These are phyloP conservation scores for Himantopus leucocephalus DNA, from an alignment of 2,113 vertebrate species.

Conservation along the genomic window DNA sequence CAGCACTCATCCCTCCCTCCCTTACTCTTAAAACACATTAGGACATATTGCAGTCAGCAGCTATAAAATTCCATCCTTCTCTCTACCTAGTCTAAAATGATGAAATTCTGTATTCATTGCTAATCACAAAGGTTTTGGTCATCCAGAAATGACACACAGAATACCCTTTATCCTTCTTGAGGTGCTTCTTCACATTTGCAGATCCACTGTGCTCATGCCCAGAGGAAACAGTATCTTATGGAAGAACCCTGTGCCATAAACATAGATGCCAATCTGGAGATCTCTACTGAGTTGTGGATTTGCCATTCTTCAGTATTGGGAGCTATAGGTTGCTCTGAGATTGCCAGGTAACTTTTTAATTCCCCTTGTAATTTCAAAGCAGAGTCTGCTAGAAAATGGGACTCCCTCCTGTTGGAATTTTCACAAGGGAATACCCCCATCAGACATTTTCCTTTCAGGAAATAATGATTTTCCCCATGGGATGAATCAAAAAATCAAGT, in stretches of 20 bases:
- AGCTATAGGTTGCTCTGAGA: not conserved
- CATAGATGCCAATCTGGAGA: not conserved
- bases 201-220: not conserved
- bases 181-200: not conserved
- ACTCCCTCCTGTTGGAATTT: not conserved
- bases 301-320: not conserved
- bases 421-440: not conserved
- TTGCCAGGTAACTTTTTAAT: not conserved
- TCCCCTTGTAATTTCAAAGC: not conserved
- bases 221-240: not conserved
- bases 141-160: not conserved
- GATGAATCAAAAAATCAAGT: not conserved
- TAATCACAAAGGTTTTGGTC: not conserved
- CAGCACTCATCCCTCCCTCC: not conserved
- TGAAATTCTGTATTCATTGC: not conserved
- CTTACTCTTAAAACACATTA: not conserved
- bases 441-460: not conserved
- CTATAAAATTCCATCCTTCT: not conserved
- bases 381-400: not conserved
- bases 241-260: not conserved
- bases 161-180: not conserved
- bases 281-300: not conserved
- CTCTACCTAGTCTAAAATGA: not conserved
- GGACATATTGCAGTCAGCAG: not conserved
- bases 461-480: not conserved